Evolutionary conservation across 2,113 vertebrate genomes (phyloP).

Genomic region (Hippoglossus stenolepis): DNA sequence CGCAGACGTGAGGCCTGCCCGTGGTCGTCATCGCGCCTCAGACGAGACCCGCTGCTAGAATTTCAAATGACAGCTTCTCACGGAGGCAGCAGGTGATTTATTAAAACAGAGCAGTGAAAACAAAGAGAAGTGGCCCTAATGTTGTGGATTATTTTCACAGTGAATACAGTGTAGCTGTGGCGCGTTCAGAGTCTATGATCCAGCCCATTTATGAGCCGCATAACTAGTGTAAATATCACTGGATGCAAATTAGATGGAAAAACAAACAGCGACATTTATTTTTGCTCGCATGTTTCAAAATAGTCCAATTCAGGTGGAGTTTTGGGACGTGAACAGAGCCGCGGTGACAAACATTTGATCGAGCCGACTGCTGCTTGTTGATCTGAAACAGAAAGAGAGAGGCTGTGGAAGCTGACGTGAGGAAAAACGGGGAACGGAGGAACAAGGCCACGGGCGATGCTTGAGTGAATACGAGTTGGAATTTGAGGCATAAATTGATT

Average conservation of each 20-base stretch:
- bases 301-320: constrained; percentile 6
- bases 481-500: constrained; percentile 77
- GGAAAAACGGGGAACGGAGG: constrained; percentile 40
- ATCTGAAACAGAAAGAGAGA: constrained; percentile 41
- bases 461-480: constrained; percentile 71
- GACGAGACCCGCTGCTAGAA: constrained; percentile 68
- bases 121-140: constrained; percentile 51
- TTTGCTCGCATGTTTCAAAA: background rate
- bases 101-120: constrained; percentile 51
- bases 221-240: constrained; percentile 42
- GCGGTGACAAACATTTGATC: constrained; percentile 58
- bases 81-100: constrained; percentile 72
- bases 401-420: constrained; percentile 24
- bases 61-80: constrained; percentile 64
- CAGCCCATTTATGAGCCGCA: constrained; percentile 26
- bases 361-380: constrained; percentile 62
- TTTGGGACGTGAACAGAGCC: constrained; percentile 48
- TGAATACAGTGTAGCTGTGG: constrained; percentile 27
- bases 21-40: constrained; percentile 49
- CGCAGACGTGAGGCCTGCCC: constrained; percentile 65
- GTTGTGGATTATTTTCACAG: constrained; percentile 37
- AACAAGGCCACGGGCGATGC: constrained; percentile 69
- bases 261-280: constrained; percentile 5
- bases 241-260: constrained; percentile 40
- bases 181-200: constrained; percentile 10